Conservation (phyloP, 1,140 invertebrate species). For the Heliothis virescens region DNA sequence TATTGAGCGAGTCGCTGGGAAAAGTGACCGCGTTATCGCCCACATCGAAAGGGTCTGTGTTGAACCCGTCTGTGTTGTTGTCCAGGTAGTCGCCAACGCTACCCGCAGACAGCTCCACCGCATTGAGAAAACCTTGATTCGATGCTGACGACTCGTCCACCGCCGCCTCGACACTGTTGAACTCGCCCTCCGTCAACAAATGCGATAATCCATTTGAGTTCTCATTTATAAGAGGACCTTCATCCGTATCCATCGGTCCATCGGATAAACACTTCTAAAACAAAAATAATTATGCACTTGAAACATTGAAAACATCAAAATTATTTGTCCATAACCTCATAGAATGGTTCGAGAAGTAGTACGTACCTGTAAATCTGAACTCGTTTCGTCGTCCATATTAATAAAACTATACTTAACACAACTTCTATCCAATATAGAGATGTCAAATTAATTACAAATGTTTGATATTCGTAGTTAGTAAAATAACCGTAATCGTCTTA, state of each 20-base stretch:
- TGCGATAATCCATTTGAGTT: slow-evolving; percentile 81
- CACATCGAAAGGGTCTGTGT: slow-evolving; percentile 78
- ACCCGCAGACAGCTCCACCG: slow-evolving; percentile 76
- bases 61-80: slow-evolving; percentile 74
- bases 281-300: slow-evolving; percentile 15
- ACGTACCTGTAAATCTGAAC: slow-evolving; percentile 78
- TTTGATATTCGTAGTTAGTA: no score
- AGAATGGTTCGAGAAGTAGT: slow-evolving; percentile 33
- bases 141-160: slow-evolving; percentile 79
- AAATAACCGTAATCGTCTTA: no score
- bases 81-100: slow-evolving; percentile 81
- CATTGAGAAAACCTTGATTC: slow-evolving; percentile 80
- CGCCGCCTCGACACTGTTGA: slow-evolving; percentile 79
- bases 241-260: slow-evolving; percentile 78
- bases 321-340: slow-evolving; percentile 62
- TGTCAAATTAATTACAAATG: no score
- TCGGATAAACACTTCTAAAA: slow-evolving; percentile 77
- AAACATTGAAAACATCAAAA: slow-evolving; percentile 1
- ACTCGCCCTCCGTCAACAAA: slow-evolving; percentile 79
- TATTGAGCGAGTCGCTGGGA: slow-evolving; percentile 75
- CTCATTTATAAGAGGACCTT: slow-evolving; percentile 80
- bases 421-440: background rate
- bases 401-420: background rate
- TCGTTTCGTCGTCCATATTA: slow-evolving; percentile 79
- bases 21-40: slow-evolving; percentile 81